Percentiles rank a stretch among this genome's conserved stretches.
phyloP scores from a whole-genome alignment of 2,888 invertebrate genomes.

The Gisinianus flammeolus region DNA sequence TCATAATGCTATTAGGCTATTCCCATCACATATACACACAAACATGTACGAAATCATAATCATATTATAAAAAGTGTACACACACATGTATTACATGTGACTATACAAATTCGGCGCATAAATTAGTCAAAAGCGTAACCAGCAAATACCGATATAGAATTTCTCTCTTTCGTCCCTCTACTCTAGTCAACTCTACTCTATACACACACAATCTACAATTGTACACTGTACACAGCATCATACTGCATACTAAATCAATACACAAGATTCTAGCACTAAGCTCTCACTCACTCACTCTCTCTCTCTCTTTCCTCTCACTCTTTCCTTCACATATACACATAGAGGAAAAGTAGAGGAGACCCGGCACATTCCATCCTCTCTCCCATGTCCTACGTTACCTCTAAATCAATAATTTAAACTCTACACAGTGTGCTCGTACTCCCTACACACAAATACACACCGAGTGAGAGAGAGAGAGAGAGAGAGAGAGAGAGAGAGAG shows the following conservation, averaged over 20 bases:
- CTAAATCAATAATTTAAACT: slow-evolving; percentile 28
- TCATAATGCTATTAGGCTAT: too few relatives aligned
- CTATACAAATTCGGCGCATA: too few relatives aligned
- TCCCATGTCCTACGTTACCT: slow-evolving; percentile 9
- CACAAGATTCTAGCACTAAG: slow-evolving; percentile 14
- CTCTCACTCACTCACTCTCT: not conserved
- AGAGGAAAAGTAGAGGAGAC: not conserved
- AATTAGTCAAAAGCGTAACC: not conserved
- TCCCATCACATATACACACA: too few relatives aligned
- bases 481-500: not conserved
- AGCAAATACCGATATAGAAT: not conserved
- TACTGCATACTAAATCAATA: slow-evolving; percentile 17
- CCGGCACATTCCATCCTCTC: slow-evolving; percentile 22
- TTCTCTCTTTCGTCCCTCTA: not conserved
- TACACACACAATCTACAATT: not conserved
- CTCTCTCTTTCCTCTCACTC: not conserved
- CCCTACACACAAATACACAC: not conserved
- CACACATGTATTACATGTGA: too few relatives aligned
- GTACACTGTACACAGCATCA: not conserved
- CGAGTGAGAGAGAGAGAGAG: not conserved
- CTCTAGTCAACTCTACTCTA: not conserved
- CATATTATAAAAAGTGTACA: too few relatives aligned
- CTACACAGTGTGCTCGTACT: not conserved
- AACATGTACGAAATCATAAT: too few relatives aligned
- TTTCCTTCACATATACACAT: not conserved